These are phyloP conservation scores for Eulimnadia texana DNA, from an alignment of 1,140 invertebrate species.

Conservation along the genomic window DNA sequence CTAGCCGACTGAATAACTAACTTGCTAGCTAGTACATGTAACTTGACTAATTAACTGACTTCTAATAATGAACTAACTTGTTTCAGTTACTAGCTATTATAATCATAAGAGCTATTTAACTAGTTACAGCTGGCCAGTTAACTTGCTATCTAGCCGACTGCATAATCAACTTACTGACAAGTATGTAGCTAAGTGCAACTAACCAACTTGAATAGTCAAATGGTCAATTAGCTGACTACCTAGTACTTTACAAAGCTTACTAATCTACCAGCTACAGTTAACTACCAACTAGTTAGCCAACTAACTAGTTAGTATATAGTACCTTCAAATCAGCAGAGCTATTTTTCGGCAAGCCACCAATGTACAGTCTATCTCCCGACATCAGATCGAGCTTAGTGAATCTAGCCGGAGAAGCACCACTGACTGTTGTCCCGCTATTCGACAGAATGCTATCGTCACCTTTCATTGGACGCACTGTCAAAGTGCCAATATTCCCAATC, in stretches of 20 bases:
- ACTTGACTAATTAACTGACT: too few relatives aligned
- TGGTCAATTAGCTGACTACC: too few relatives aligned
- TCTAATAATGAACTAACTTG: too few relatives aligned
- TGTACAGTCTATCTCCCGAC: constrained; percentile 35
- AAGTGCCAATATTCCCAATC: constrained; percentile 38
- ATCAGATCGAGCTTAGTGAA: constrained; percentile 38
- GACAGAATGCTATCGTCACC: constrained; percentile 24
- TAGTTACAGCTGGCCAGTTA: background rate
- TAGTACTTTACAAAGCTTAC: too few relatives aligned
- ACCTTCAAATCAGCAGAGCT: constrained; percentile 26
- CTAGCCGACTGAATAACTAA: too few relatives aligned
- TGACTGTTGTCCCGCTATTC: constrained; percentile 27
- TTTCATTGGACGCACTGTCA: constrained; percentile 36
- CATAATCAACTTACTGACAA: too few relatives aligned
- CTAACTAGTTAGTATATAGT: background rate
- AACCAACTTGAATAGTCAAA: too few relatives aligned
- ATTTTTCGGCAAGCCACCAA: constrained; percentile 29
- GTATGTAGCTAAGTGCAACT: too few relatives aligned
- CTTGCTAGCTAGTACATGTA: too few relatives aligned
- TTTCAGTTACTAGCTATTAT: background rate
- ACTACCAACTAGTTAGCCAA: too few relatives aligned
- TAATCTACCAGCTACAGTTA: too few relatives aligned
- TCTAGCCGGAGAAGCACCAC: constrained; percentile 33
- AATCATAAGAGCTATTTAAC: background rate
- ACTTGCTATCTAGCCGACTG: too few relatives aligned